Base-by-base conservation (phyloP, 2,113 vertebrate genomes). In the Callionymus lyra region DNA sequence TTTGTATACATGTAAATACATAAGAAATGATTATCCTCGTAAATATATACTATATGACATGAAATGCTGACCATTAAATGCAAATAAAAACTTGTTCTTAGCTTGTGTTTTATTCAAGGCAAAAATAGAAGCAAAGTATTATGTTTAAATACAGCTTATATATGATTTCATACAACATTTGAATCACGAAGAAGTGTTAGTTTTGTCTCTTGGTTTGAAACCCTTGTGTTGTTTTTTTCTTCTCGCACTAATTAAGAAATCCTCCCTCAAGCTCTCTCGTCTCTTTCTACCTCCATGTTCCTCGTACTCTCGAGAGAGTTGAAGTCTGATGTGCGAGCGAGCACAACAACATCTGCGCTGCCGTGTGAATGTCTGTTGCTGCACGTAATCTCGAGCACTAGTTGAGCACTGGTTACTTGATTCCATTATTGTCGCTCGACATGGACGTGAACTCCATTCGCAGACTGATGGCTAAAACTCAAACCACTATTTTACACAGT, bases 311-410 rank as follows among this genome's bases (percentile, higher is more conserved):
- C 71, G 70, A 53, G 39, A 53, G 79, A 59, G 56, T 64, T 27
- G 21, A 21, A 14, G 38, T 13, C 47, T 50, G 42, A 71, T 63
- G 50, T 65, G 15, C 50, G 36, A 61, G 74, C 67, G 67, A 76
- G 65, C 78, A 82, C 69, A 77, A 82, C 75, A 84, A 65, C 72
- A 83, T 80, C 82, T 80, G 81, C 70, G 73, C 53, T 66, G 41
- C 16, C 51, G 45, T 39, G 48, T 32, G 47, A 45, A 62, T 54
- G 41, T 56, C 14, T 41, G 36, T 56, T 52, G 16, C 50, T 14
- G 37, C 27, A 31, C 32, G 19, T 38, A 11, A 9, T 16, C 27
- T 41, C 16, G 19, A 15, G 33, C 38, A 37, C 34, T 11, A 41
- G 9, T 56, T 6, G 6, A 35, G 12, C 9, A 35, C 14, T 38